Evolutionary conservation across 2,113 vertebrate species (phyloP).

Genomic region (Balaeniceps rex): DNA sequence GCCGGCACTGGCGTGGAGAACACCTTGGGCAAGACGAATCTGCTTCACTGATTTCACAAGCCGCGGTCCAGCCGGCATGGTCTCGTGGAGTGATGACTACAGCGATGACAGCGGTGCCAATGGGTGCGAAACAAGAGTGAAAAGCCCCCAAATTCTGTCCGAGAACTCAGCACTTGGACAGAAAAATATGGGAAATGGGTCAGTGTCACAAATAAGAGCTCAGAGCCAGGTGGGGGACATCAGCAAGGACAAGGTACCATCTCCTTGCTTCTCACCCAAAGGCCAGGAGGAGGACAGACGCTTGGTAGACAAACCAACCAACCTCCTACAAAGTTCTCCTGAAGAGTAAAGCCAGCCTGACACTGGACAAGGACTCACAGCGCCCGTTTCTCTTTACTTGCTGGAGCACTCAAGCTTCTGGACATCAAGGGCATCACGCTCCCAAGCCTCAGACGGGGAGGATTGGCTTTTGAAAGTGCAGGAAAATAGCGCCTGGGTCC

Average conservation of each 20-base stretch:
- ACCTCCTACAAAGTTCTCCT: background rate
- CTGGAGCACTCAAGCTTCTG: background rate
- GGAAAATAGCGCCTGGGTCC: background rate
- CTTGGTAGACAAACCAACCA: background rate
- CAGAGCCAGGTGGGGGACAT: background rate
- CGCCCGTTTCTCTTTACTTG: fast-evolving
- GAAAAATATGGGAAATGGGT: background rate
- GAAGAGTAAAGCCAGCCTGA: background rate
- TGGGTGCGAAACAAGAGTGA: background rate
- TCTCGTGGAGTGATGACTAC: background rate
- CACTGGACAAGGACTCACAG: background rate
- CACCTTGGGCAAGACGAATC: background rate
- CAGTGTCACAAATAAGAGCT: background rate
- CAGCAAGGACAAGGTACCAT: background rate
- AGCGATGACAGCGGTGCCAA: fast-evolving
- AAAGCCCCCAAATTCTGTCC: background rate
- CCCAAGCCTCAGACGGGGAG: background rate
- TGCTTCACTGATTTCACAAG: background rate
- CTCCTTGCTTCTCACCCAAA: background rate
- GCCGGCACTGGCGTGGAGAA: background rate
- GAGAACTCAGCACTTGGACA: fast-evolving
- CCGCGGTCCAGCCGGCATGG: background rate
- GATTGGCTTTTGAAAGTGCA: background rate
- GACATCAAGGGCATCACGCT: background rate
- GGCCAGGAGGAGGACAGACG: background rate